Evolutionary conservation across 2,113 vertebrate genomes (phyloP), one percentile per base, ranked within the genome.

Genomic region (Callithrix jacchus): DNA sequence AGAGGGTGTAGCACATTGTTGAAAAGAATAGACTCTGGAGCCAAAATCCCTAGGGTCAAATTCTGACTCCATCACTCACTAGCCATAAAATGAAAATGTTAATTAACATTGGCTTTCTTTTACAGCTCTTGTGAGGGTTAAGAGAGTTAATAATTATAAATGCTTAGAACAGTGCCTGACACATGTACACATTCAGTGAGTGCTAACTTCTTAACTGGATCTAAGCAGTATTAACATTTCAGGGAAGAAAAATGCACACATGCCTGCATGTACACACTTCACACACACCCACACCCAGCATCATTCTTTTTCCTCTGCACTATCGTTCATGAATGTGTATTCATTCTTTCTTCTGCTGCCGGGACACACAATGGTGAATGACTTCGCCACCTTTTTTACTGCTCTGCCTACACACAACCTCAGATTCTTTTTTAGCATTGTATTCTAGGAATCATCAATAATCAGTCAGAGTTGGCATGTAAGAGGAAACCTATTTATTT

Each of bases 221-320:
- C 10, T 52, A 7, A 66, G 91, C 37, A 83, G 23, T 42, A 23
- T 32, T 32, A 45, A 49, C 47, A 80, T 37, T 87, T 56, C 32
- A 1, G 54, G 35, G 6, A 58, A 89, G 92, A 37, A 71, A 66
- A 18, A 11, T 45, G 16, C 6, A 1, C 32, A n/a, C 30, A 13
- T 6, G 11, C 17, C 17, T 70, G 49, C 8, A 32, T 42, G 17
- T 79, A n/a, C 18, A 25, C 18, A 23, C 58, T 32, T 54, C 23
- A 23, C 73, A 5, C 23, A 37, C 8, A 37, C 35, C 21, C 37
- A 21, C 3, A 0, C 2, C 2, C 1, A 5, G 6, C 37, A 27
- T 74, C 11, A 37, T 17, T 77, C 3, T 37, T 9, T 23, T 16
- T 85, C 42, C 45, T 27, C 27, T 30, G 58, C 11, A 21, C 9